phyloP scores from a whole-genome alignment of 2,113 vertebrate genomes.

The Cavia aperea region DNA sequence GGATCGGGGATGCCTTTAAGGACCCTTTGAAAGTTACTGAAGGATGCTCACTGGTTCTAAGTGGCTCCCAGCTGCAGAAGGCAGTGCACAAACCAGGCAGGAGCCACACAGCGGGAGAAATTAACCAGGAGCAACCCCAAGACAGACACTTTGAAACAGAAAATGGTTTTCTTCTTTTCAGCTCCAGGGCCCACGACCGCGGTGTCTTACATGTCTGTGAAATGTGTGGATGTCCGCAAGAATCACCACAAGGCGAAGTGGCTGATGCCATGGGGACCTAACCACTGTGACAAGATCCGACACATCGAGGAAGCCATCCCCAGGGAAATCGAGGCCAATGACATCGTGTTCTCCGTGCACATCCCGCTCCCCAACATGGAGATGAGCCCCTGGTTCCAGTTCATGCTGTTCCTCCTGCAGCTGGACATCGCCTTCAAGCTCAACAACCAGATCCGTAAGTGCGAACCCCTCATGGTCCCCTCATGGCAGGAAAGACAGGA shows the following conservation, averaged over 20 bases:
- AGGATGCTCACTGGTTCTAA: background rate
- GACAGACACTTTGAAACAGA: constrained; percentile 16
- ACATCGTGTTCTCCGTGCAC: constrained; percentile 94
- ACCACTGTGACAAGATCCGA: constrained; percentile 87
- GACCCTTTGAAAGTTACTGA: background rate
- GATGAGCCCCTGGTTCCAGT: constrained; percentile 99
- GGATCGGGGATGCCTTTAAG: background rate
- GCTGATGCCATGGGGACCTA: constrained; percentile 92
- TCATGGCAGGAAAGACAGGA: background rate
- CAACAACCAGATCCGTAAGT: constrained; percentile 93
- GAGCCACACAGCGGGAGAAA: background rate
- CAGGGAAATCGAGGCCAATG: constrained; percentile 90
- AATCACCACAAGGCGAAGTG: constrained; percentile 84
- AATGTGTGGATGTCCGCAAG: constrained; percentile 89
- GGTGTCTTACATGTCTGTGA: constrained; percentile 83
- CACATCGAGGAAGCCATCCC: constrained; percentile 88
- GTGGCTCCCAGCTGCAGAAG: background rate
- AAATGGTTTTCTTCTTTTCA: constrained; percentile 69
- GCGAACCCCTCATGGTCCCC: fast-evolving
- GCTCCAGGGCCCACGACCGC: constrained; percentile 92
- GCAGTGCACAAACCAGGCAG: background rate
- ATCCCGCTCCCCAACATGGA: constrained; percentile 86
- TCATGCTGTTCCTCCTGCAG: constrained; percentile 95
- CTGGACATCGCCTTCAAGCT: constrained; percentile 94
- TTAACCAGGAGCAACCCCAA: background rate